Base-by-base conservation (phyloP, 2,113 vertebrate species). In the Bubo scandiacus region DNA sequence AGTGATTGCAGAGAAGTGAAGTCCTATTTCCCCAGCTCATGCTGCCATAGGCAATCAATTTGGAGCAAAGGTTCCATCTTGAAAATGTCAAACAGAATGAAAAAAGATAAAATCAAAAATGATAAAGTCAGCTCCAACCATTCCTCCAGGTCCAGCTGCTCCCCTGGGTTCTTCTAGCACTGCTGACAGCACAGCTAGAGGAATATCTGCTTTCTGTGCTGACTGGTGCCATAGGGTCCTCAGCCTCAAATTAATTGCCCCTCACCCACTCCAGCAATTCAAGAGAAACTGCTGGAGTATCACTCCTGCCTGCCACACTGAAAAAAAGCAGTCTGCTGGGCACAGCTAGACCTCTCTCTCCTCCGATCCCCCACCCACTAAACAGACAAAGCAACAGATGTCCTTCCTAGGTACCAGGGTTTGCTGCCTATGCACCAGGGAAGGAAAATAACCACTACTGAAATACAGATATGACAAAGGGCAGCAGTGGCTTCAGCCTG, bases 61-160 rank as follows among this genome's bases (percentile, higher is more conserved):
- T 66, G 43, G 30, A 96, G 82, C 34, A n/a, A 86, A 95, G 34
- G 30, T 77, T 95, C 89, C 94, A 90, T 95, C 93, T 88, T 94
- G 63, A 92, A 94, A 94, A 94, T 12, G 9, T 96, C 90, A 87
- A 85, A 87, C 12, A 29, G 43, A 70, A 89, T 73, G 36, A 72
- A 79, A 88, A 88, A 78, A 52, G 25, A 62, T 20, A 67, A 90
- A 94, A 82, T 88, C n/a, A 71, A 18, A 83, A 63, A 51, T 19
- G 2, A 73, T 74, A 4, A 88, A 88, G 58, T 87, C 72, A 66
- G 74, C 3, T 27, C 10, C 40, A 88, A 40, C 18, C 59, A 75
- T 70, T 52, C 81, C 88, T 87, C 58, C 47, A 75, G 59, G 71
- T 63, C 72, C 54, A 55, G 42, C 75, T 72, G 49, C 68, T 93